These are phyloP conservation scores for Ianthella basta DNA, from an alignment of 37 sponge, comb jelly and placozoan species.

Conservation along the genomic window DNA sequence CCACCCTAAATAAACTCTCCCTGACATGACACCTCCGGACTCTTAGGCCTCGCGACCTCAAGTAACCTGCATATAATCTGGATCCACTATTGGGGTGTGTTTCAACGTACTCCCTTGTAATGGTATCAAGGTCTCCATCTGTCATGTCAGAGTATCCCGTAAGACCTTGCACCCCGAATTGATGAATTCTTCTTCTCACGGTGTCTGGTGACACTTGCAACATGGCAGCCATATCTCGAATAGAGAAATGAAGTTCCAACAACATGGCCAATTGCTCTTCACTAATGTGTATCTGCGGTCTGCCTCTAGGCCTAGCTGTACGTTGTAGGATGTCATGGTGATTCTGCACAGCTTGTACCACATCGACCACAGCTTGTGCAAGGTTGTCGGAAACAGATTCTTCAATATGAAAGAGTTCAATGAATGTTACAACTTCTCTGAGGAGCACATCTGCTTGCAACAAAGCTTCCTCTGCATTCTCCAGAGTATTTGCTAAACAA, in stretches of 20 bases:
- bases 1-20: slow-evolving; percentile 17
- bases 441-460: slow-evolving; percentile 3
- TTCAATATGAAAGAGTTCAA: not conserved
- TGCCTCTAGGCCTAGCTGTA: slow-evolving; percentile 6
- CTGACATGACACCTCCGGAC: slow-evolving; percentile 23
- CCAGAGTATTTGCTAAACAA: not conserved
- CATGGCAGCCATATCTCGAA: slow-evolving; percentile 16
- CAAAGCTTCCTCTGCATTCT: no score
- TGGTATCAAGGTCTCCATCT: slow-evolving; percentile 32
- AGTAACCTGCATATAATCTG: slow-evolving; percentile 29
- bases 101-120: slow-evolving; percentile 14
- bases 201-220: slow-evolving; percentile 37
- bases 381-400: not conserved
- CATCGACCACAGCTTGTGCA: not conserved
- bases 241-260: slow-evolving; percentile 4
- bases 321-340: no score
- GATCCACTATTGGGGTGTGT: slow-evolving; percentile 15
- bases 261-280: slow-evolving; percentile 22
- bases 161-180: slow-evolving; percentile 4
- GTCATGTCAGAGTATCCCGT: not conserved
- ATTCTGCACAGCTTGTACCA: no score
- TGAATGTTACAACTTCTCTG: not conserved
- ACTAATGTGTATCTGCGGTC: slow-evolving; percentile 19
- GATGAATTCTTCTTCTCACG: slow-evolving; percentile 29
- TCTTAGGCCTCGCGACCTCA: slow-evolving; percentile 14